Conservation (phyloP, 2,113 vertebrate species). For the Sylvicapra grimmia region DNA sequence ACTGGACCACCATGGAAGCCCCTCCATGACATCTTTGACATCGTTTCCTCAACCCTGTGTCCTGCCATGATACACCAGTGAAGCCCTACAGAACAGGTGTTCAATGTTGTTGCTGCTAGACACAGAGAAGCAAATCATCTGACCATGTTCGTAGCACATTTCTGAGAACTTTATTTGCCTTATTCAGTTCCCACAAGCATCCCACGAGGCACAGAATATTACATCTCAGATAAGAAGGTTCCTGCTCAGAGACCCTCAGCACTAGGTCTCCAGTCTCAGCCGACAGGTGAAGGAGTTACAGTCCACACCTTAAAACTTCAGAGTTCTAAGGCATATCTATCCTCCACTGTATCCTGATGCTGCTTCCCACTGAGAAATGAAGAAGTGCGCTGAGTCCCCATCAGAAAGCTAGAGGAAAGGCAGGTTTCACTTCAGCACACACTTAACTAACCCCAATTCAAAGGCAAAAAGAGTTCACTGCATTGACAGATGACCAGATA, state of each 20-base stretch:
- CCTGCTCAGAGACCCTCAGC: background rate
- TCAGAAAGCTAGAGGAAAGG: background rate
- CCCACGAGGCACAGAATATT: background rate
- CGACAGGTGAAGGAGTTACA: background rate
- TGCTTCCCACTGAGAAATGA: background rate
- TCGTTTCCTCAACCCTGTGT: background rate
- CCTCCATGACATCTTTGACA: background rate
- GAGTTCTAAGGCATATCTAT: background rate
- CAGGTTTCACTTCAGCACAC: background rate
- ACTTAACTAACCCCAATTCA: background rate
- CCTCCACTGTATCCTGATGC: background rate
- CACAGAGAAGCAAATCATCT: background rate
- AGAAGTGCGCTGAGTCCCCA: rapidly evolving
- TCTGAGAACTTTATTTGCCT: background rate
- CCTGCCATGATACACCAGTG: background rate
- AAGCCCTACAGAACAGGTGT: background rate
- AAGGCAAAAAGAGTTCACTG: background rate
- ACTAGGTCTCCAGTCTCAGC: background rate
- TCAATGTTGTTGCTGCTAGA: background rate
- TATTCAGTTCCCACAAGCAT: background rate
- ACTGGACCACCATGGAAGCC: background rate
- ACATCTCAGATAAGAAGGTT: background rate
- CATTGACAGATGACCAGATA: background rate
- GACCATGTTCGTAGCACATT: background rate
- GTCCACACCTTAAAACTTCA: background rate